Evolutionary conservation across 2,113 vertebrate species (phyloP).

Genomic region (Lasiurus borealis): DNA sequence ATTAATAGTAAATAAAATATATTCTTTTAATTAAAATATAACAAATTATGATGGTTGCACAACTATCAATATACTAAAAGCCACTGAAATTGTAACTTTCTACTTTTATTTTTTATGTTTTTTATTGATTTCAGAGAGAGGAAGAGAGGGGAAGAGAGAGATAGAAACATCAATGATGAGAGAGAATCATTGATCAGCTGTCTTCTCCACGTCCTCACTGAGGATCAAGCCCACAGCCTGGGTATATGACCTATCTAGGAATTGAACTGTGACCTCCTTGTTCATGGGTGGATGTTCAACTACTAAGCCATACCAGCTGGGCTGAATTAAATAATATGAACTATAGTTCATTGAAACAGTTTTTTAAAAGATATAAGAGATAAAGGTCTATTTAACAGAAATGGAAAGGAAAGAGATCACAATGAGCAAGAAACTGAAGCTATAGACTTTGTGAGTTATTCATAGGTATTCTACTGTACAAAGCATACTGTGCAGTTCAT

Average conservation of each 20-base stretch:
- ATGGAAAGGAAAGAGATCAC: neutral
- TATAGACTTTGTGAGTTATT: neutral
- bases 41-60: neutral
- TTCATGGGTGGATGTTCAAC: too few relatives aligned
- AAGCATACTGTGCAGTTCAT: neutral
- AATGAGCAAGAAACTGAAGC: neutral
- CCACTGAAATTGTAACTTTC: neutral
- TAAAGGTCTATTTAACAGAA: neutral
- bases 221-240: too few relatives aligned
- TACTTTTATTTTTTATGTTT: too few relatives aligned
- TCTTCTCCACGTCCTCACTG: too few relatives aligned
- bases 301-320: too few relatives aligned
- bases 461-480: neutral
- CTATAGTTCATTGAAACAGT: neutral
- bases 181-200: too few relatives aligned
- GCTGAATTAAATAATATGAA: neutral
- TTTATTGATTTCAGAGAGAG: too few relatives aligned
- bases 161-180: too few relatives aligned
- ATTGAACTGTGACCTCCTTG: too few relatives aligned
- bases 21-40: constrained; percentile 5
- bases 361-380: neutral
- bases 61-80: neutral
- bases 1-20: neutral
- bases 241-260: too few relatives aligned
- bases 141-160: too few relatives aligned